Conservation (phyloP, 2,113 vertebrate genomes). For the Corydoras maculifer region DNA sequence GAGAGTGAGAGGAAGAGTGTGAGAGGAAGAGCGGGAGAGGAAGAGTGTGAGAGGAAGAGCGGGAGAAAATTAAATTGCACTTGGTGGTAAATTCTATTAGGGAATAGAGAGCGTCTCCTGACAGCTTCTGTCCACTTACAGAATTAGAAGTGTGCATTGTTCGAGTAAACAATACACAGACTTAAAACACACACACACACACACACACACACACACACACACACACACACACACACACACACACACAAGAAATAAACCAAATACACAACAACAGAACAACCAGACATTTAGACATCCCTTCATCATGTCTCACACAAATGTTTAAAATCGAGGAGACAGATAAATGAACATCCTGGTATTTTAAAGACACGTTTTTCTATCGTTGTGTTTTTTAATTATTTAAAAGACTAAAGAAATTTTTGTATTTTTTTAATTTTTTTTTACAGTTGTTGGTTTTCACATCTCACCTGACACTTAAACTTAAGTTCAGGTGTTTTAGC, state of each 20-base stretch:
- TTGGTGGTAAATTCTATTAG: constrained; percentile 98
- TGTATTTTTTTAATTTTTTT: no score
- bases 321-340: no score
- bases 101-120: constrained; percentile 81
- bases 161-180: constrained; percentile 62
- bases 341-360: no score
- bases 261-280: no score
- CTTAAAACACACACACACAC: background rate
- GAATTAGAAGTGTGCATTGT: constrained; percentile 76
- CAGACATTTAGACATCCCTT: background rate
- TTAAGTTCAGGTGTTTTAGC: no score
- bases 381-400: no score
- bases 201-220: background rate
- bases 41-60: constrained; percentile 58
- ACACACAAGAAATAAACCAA: background rate
- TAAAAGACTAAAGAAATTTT: no score
- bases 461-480: no score
- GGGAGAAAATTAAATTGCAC: constrained; percentile 95
- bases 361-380: no score
- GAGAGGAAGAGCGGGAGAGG: constrained; percentile 28
- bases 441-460: no score
- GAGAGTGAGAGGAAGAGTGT: constrained; percentile 46
- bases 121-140: constrained; percentile 86
- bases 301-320: background rate
- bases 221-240: background rate